These are phyloP conservation scores for Enteromius mattozi DNA, from an alignment of 2,797 vertebrate species.

Conservation along the genomic window DNA sequence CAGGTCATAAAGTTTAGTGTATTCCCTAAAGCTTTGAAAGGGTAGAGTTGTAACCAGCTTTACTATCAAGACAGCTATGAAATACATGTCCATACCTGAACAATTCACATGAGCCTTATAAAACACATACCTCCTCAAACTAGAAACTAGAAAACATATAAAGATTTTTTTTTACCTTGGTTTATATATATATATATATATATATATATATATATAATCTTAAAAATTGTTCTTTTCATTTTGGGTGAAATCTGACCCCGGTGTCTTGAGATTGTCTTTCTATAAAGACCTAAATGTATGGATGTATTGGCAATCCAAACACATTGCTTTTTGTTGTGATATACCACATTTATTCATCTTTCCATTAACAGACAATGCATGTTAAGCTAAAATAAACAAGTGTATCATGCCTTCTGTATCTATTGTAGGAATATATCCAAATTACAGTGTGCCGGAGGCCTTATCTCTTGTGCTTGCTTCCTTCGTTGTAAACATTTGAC, in stretches of 20 bases:
- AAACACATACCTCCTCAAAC: background rate
- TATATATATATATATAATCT: too few species aligned
- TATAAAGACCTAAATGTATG: background rate
- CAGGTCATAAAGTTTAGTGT: background rate
- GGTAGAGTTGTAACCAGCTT: background rate
- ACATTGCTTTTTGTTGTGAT: background rate
- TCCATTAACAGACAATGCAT: background rate
- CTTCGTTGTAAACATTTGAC: background rate
- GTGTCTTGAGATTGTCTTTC: background rate
- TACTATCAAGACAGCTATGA: slow-evolving; percentile 4
- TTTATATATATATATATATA: too few species aligned
- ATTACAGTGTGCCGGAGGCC: background rate
- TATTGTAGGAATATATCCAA: background rate
- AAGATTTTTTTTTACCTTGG: too few species aligned
- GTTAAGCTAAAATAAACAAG: background rate
- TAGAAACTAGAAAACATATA: background rate
- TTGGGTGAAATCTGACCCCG: background rate
- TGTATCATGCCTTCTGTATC: background rate
- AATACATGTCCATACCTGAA: slow-evolving; percentile 8
- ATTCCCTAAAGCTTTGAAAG: background rate
- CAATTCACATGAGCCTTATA: background rate
- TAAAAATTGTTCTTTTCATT: background rate
- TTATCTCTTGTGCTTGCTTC: slow-evolving; percentile 14
- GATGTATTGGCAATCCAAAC: background rate
- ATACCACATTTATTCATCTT: background rate